Evolutionary conservation across 2,797 vertebrate genomes (phyloP).

Genomic region (Apogon talboti): DNA sequence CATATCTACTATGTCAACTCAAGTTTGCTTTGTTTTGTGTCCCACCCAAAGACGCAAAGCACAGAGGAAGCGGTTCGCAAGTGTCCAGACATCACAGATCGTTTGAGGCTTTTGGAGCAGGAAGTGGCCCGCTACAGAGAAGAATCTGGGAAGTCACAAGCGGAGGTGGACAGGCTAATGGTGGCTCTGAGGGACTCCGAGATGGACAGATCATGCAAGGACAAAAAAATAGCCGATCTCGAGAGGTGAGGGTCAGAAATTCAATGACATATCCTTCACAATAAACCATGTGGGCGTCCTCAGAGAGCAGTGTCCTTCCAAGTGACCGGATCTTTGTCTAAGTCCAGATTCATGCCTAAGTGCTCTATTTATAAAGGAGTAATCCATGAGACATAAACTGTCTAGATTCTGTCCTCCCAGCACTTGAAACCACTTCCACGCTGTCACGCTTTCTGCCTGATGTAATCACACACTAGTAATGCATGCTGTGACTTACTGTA

Average conservation of each 20-base stretch:
- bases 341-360: slow-evolving; percentile 61
- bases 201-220: slow-evolving; percentile 91
- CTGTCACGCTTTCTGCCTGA: slow-evolving; percentile 58
- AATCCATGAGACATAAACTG: slow-evolving; percentile 75
- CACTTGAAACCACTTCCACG: slow-evolving; percentile 72
- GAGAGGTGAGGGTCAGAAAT: slow-evolving; percentile 88
- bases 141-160: slow-evolving; percentile 91
- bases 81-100: slow-evolving; percentile 91
- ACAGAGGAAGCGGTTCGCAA: slow-evolving; percentile 87
- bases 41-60: slow-evolving; percentile 81
- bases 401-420: slow-evolving; percentile 67
- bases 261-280: slow-evolving; percentile 18
- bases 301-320: slow-evolving; percentile 30
- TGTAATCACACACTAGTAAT: slow-evolving; percentile 52
- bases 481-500: slow-evolving; percentile 23
- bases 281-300: slow-evolving; percentile 56
- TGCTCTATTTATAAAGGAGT: slow-evolving; percentile 76
- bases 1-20: not conserved
- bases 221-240: slow-evolving; percentile 93
- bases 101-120: slow-evolving; percentile 92
- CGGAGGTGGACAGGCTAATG: slow-evolving; percentile 92
- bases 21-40: slow-evolving; percentile 26
- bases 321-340: slow-evolving; percentile 47
- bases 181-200: slow-evolving; percentile 92
- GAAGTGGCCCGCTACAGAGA: slow-evolving; percentile 93